Base-by-base conservation (phyloP, 2,797 vertebrate species). In the Acipenser oxyrinchus region DNA sequence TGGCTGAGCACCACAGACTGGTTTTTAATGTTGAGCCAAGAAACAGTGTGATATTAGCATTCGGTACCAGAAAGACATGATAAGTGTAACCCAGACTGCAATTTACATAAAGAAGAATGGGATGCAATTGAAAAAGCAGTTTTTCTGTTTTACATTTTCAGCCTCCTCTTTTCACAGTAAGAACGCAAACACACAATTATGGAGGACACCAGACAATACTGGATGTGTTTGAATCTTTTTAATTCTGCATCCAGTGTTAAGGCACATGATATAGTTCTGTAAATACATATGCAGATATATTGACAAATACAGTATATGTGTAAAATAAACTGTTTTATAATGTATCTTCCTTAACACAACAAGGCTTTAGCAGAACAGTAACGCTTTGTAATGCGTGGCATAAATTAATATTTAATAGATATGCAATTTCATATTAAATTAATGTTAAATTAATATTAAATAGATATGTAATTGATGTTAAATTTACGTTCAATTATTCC, bases 171-270 rank as follows among this genome's bases (percentile, higher is more conserved):
- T 37, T 37, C 23, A 37, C 23, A 37, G 23, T 37, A 37, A 37
- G 23, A 37, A 4, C 4, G 23, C 37, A 37, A 37, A 37, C 10
- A 55, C 37, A 37, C 37, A 37, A 37, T 5, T 37, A 37, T 37
- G 37, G 37, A 37, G 37, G 37, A 37, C 37, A 37, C 5, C 37
- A 37, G 37, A 37, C 37, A 37, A 37, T 37, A 37, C 37, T 1
- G 37, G 37, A 37, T 37, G 37, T n/a, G 70, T 76, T 68, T 69
- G 67, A 73, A 71, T 68, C 70, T 37, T 37, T n/a, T 64, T 66
- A 63, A 69, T 78, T 71, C 76, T 71, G 77, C 75, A 74, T 91
- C 89, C 89, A 91, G 89, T 91, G 89, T 89, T 84, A 81, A 86
- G 83, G 84, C 83, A 85, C 79, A 67, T 72, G 72, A 62, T 70